Evolutionary conservation across 1,140 invertebrate genomes (phyloP), one percentile per base, ranked within the genome.

Genomic region (Formica exsecta): DNA sequence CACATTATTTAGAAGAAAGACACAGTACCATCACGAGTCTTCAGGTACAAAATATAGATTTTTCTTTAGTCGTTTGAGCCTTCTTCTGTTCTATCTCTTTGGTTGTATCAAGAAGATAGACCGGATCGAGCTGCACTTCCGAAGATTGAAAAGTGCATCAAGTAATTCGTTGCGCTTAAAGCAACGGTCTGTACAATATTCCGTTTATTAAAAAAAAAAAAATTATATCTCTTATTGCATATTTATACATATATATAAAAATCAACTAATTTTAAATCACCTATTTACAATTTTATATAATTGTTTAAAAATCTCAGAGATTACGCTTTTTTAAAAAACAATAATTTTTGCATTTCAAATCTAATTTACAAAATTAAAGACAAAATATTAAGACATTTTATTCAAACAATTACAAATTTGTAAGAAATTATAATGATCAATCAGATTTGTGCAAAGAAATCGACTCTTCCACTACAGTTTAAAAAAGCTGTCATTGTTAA

Each of bases 81-180:
- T 83, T 83, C 79, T 73, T 83, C 79, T 83, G 54, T 73, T 83
- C 79, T 62, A 74, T 74, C 54, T 83, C 68, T 83, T 83, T 83
- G 48, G 5, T 54, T 51, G 68, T 64, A 57, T 57, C 44, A 71
- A 41, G 57, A 62, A 22, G 32, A 25, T 79, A 36, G 66, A 62
- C 13, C 19, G 36, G 29, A 70, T 75, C 38, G 64, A 73, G 36
- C 48, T 89, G 79, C 79, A 90, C 89, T 90, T 87, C 62, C 51
- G 57, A 51, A 68, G 62, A 89, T 90, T 90, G 68, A 87, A 90
- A 89, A 90, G 76, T 80, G 54, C 54, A 70, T 36, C 22, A 4
- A 57, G 71, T 65, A 77, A 87, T 85, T 76, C 83, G 68, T 86
- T 76, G 80, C 6, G n/a, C 19, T 74, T 71, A 29, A 48, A 32